phyloP scores from a whole-genome alignment of 53 echinoderm and acorn worm genomes.

The Echinometra lucunter region DNA sequence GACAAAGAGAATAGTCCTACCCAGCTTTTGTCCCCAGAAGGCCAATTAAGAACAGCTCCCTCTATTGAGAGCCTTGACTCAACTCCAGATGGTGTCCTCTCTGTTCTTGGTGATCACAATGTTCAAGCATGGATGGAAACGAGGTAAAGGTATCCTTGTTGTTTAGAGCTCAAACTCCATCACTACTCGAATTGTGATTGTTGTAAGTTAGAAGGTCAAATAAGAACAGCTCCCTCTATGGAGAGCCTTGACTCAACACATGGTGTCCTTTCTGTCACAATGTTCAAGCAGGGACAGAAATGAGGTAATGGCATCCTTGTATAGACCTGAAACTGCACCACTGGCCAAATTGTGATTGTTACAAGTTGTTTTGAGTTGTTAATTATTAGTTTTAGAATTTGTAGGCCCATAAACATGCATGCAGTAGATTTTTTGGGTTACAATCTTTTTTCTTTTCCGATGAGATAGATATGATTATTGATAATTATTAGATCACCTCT shows the following conservation, averaged over 20 bases:
- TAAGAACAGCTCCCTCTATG: slow-evolving; percentile 39
- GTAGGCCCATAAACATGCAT: not conserved
- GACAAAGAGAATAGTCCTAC: slow-evolving; percentile 56
- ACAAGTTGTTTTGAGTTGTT: too few species aligned
- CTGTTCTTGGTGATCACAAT: slow-evolving; percentile 13
- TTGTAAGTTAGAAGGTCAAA: not conserved
- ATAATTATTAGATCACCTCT: too few species aligned
- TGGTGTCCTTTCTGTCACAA: slow-evolving; percentile 35
- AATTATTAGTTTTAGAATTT: not conserved
- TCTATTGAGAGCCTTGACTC: slow-evolving; percentile 60
- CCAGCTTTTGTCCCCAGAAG: not conserved
- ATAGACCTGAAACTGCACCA: too few species aligned
- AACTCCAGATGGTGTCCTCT: slow-evolving; percentile 61
- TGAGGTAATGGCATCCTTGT: slow-evolving; percentile 8
- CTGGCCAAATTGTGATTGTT: too few species aligned
- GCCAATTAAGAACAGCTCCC: not conserved
- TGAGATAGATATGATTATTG: too few species aligned
- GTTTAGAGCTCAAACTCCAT: not conserved
- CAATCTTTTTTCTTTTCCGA: too few species aligned
- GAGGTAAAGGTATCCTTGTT: not conserved
- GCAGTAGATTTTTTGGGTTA: too few species aligned
- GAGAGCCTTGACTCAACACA: slow-evolving; percentile 43
- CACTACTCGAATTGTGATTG: too few species aligned
- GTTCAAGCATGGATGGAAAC: not conserved
- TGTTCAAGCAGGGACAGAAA: not conserved